Percentiles rank a stretch among this genome's conserved stretches.
phyloP scores from a whole-genome alignment of 2,888 invertebrate genomes.

The Ryuthela nishihirai region DNA sequence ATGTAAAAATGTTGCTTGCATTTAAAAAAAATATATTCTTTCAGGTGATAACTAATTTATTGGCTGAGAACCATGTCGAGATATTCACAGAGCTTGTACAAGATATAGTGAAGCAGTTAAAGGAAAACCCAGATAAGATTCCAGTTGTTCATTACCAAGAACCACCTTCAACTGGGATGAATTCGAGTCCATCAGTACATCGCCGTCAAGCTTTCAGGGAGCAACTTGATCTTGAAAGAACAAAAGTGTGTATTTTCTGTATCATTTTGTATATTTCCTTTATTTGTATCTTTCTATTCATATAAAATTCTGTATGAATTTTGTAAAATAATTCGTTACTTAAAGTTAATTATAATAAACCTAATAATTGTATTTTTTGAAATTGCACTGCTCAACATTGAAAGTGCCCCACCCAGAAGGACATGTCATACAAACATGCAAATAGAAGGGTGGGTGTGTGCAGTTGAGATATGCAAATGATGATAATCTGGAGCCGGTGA shows the following conservation, averaged over 20 bases:
- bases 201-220: conserved; percentile 21
- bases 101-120: conserved; percentile 75
- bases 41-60: conserved; percentile 70
- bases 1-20: neutral
- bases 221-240: conserved; percentile 29
- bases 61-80: conserved; percentile 71
- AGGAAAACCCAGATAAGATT: conserved; percentile 69
- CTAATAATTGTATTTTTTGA: too few relatives aligned
- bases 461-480: too few relatives aligned
- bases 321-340: neutral
- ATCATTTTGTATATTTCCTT: neutral
- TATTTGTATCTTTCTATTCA: neutral
- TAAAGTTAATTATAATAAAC: too few relatives aligned
- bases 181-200: conserved; percentile 19
- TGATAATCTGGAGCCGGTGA: too few relatives aligned
- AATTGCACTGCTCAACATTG: too few relatives aligned
- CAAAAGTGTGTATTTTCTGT: too few relatives aligned
- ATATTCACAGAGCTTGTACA: conserved; percentile 73
- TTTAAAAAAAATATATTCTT: neutral
- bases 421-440: too few relatives aligned
- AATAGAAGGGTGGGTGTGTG: too few relatives aligned
- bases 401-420: too few relatives aligned
- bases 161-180: conserved; percentile 2
- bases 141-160: conserved; percentile 54
- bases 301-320: neutral